phyloP scores from a whole-genome alignment of 2,113 vertebrate genomes.

The Hassar affinis region DNA sequence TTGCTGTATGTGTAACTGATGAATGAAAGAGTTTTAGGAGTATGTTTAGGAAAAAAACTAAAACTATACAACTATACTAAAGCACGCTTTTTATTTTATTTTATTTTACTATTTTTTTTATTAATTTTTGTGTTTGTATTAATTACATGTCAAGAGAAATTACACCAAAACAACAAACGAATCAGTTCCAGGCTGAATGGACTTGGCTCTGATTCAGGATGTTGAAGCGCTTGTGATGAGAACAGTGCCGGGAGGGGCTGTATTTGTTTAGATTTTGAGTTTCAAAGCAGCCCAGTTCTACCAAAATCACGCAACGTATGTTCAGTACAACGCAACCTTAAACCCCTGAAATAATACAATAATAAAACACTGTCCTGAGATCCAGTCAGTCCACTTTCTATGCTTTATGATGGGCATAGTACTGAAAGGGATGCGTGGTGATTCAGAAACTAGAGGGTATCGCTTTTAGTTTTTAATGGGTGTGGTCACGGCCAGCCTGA shows the following conservation, averaged over 20 bases:
- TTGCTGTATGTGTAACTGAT: not conserved
- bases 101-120: no score
- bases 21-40: not conserved
- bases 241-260: not conserved
- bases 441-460: not conserved
- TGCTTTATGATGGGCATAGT: not conserved
- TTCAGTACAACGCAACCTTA: not conserved
- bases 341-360: no score
- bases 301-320: not conserved
- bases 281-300: not conserved
- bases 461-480: not conserved
- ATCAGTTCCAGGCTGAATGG: not conserved
- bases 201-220: not conserved
- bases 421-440: not conserved
- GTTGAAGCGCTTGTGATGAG: not conserved
- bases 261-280: slow-evolving; percentile 6
- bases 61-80: no score
- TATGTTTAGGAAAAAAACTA: no score
- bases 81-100: no score
- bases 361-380: not conserved
- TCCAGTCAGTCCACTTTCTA: not conserved
- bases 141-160: not conserved
- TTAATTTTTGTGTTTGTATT: not conserved
- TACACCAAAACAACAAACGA: no score
- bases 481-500: not conserved